Evolutionary conservation across 2,113 vertebrate genomes (phyloP).

Genomic region (Dicentrarchus labrax): DNA sequence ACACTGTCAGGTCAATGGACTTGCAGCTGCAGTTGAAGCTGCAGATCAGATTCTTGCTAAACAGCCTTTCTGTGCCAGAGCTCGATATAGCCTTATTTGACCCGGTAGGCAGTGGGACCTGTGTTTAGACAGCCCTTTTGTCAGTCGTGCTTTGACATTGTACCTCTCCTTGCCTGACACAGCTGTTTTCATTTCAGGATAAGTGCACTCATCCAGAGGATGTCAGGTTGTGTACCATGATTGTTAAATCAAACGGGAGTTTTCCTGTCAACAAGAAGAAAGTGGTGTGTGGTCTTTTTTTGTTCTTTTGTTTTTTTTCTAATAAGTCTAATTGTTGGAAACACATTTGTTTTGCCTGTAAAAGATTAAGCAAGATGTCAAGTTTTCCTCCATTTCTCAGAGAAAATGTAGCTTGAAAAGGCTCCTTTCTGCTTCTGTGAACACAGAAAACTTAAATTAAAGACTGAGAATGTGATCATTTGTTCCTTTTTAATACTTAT

Average conservation of each 20-base stretch:
- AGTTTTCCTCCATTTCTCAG: slow-evolving; percentile 12
- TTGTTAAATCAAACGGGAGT: slow-evolving; percentile 97
- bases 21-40: background rate
- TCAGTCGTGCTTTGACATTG: slow-evolving; percentile 54
- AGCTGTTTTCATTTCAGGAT: slow-evolving; percentile 88
- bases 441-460: slow-evolving; percentile 4
- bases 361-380: slow-evolving; percentile 24
- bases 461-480: background rate
- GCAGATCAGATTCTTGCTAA: slow-evolving; percentile 41
- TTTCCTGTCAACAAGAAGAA: slow-evolving; percentile 97
- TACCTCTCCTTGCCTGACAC: slow-evolving; percentile 62
- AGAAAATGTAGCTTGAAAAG: slow-evolving; percentile 20
- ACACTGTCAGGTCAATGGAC: slow-evolving; percentile 15
- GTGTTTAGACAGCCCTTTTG: slow-evolving; percentile 37
- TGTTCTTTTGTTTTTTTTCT: background rate
- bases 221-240: slow-evolving; percentile 95
- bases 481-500: background rate
- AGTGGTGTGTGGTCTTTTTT: slow-evolving; percentile 88
- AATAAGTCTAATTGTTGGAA: slow-evolving; percentile 20
- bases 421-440: slow-evolving; percentile 5
- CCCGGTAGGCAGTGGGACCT: slow-evolving; percentile 15
- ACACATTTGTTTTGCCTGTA: slow-evolving; percentile 11
- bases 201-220: slow-evolving; percentile 98
- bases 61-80: background rate
- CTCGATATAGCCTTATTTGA: slow-evolving; percentile 33